A percentile compares a stretch with the other conserved stretches of the same genome.
Conservation (phyloP, 2,113 vertebrate genomes). For the Atractosteus spatula region DNA sequence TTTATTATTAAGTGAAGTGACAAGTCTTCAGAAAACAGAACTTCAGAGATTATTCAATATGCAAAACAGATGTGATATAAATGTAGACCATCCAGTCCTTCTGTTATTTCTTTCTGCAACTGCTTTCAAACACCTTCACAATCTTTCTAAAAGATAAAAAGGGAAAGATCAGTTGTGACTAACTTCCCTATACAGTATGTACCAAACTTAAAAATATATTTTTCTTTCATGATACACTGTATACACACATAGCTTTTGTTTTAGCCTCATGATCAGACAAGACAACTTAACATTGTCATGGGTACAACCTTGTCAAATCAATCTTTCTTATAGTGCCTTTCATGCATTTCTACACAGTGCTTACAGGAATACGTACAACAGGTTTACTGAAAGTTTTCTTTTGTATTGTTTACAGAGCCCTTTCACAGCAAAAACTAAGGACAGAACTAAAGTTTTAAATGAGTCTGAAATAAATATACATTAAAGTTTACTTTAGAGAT, state of each 20-base stretch:
- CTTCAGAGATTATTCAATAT: neutral
- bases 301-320: too few species aligned
- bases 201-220: neutral
- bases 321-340: too few species aligned
- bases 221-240: neutral
- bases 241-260: neutral
- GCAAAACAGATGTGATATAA: neutral
- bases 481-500: too few species aligned
- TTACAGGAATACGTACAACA: too few species aligned
- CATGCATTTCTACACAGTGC: too few species aligned
- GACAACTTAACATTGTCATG: too few species aligned
- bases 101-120: neutral
- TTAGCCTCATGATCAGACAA: neutral
- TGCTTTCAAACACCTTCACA: conserved; percentile 12
- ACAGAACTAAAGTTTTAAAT: too few species aligned
- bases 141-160: conserved; percentile 6
- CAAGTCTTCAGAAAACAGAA: neutral
- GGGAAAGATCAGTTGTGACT: neutral
- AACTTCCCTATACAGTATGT: neutral
- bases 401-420: too few species aligned
- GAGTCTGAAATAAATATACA: too few species aligned
- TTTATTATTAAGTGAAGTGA: neutral
- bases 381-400: too few species aligned
- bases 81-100: neutral
- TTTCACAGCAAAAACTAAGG: too few species aligned